Conservation (phyloP, 2,797 vertebrate genomes). For the Muscicapa comitata region DNA sequence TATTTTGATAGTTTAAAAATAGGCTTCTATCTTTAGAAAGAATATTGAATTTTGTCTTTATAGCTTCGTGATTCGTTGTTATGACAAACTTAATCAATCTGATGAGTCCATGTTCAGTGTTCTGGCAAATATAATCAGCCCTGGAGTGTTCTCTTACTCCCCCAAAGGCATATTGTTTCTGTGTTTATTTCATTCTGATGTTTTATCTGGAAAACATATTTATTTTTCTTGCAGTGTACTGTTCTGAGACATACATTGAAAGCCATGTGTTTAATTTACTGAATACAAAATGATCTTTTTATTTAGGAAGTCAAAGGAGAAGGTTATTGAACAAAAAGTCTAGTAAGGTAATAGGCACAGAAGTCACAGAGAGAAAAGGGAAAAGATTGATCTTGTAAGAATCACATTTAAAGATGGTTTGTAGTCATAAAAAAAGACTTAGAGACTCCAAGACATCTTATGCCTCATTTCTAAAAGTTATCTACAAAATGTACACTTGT, state of each 20-base stretch:
- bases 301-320: not conserved
- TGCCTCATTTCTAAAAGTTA: not conserved
- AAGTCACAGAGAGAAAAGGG: not conserved
- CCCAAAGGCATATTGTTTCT: slow-evolving; percentile 2
- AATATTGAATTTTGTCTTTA: slow-evolving; percentile 34
- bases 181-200: slow-evolving; percentile 30
- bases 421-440: not conserved
- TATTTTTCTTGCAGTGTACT: not conserved
- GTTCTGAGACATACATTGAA: not conserved
- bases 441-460: not conserved
- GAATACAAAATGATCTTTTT: not conserved
- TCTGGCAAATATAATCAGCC: slow-evolving; percentile 41
- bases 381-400: not conserved
- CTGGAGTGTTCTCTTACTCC: not conserved
- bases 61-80: slow-evolving; percentile 1
- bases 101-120: slow-evolving; percentile 10
- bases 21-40: not conserved
- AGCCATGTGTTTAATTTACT: not conserved
- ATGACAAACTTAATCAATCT: slow-evolving; percentile 51
- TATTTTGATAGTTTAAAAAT: slow-evolving; percentile 30
- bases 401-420: not conserved
- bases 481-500: not conserved
- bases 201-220: slow-evolving; percentile 18
- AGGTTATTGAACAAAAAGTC: not conserved
- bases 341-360: not conserved